Percentiles rank a stretch among this genome's conserved stretches.
Evolutionary conservation across 2,888 invertebrate species (phyloP).

Genomic region (Patella ulyssiponensis): DNA sequence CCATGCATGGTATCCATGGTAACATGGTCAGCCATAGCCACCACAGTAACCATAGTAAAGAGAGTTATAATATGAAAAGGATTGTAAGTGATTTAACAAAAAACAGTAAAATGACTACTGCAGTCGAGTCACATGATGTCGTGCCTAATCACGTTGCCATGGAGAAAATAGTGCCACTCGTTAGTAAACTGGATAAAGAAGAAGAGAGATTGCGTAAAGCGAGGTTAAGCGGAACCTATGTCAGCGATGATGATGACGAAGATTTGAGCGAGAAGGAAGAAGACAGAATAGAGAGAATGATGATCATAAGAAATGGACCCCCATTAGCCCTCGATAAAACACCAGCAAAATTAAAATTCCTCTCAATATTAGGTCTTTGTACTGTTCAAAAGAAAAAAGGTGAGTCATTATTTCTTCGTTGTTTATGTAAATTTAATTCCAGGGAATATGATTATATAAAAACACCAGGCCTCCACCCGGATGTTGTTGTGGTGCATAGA

Average conservation of each 20-base stretch:
- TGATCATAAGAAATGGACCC: slow-evolving; percentile 63
- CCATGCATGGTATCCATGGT: background rate
- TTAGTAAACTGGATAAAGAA: slow-evolving; percentile 69
- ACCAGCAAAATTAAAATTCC: slow-evolving; percentile 58
- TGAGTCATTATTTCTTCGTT: slow-evolving; percentile 23
- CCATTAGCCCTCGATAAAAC: slow-evolving; percentile 63
- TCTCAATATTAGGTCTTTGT: slow-evolving; percentile 61
- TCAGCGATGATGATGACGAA: slow-evolving; percentile 54
- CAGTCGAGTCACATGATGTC: background rate
- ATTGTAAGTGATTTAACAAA: slow-evolving; percentile 30
- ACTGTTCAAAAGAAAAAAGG: slow-evolving; percentile 61
- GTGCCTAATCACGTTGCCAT: background rate
- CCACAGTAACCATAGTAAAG: slow-evolving; percentile 35
- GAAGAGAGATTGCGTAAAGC: slow-evolving; percentile 59
- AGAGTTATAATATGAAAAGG: slow-evolving; percentile 42
- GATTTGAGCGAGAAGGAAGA: slow-evolving; percentile 57
- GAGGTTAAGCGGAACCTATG: slow-evolving; percentile 44
- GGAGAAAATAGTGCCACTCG: background rate
- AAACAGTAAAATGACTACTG: background rate
- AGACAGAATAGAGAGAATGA: slow-evolving; percentile 45
- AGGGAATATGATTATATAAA: no score
- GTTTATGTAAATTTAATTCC: no score
- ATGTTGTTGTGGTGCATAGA: no score
- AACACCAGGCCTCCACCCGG: no score
- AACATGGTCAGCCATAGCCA: background rate